These are phyloP conservation scores for Cladopsammia gracilis DNA, from an alignment of 64 coral and sea anemone species.

Conservation along the genomic window DNA sequence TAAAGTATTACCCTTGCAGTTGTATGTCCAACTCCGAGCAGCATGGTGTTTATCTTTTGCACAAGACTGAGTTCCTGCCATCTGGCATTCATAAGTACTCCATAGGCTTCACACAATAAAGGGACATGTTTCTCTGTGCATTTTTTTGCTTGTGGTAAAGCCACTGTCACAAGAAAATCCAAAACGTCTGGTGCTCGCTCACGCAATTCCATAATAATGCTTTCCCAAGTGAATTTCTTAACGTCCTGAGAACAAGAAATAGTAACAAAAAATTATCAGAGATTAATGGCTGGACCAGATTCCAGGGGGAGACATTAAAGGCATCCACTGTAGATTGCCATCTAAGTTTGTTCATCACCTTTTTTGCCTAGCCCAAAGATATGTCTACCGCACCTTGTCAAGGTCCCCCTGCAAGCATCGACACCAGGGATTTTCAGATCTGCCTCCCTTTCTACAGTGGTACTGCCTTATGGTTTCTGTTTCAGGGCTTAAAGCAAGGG, in stretches of 20 bases:
- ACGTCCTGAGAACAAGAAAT: background rate
- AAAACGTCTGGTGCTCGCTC: constrained; percentile 69
- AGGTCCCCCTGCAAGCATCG: too few relatives aligned
- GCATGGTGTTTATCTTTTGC: constrained; percentile 54
- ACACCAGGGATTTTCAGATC: too few relatives aligned
- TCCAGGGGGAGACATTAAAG: too few relatives aligned
- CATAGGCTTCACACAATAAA: constrained; percentile 39
- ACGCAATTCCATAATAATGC: constrained; percentile 46
- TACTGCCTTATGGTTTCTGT: too few relatives aligned
- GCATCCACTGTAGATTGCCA: too few relatives aligned
- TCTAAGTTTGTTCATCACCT: too few relatives aligned
- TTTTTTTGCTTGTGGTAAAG: constrained; percentile 16
- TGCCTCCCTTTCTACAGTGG: too few relatives aligned
- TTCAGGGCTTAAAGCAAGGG: too few relatives aligned
- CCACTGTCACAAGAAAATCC: constrained; percentile 49
- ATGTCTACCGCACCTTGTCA: too few relatives aligned
- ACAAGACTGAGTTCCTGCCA: constrained; percentile 43
- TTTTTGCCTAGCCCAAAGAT: too few relatives aligned
- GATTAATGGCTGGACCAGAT: too few relatives aligned
- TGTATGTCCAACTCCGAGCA: constrained; percentile 67
- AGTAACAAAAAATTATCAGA: too few relatives aligned
- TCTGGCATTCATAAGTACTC: constrained; percentile 58
- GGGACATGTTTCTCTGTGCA: constrained; percentile 50
- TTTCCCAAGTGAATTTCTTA: constrained; percentile 38
- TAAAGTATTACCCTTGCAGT: constrained; percentile 53